Percentiles rank a stretch among this genome's conserved stretches.
These are phyloP conservation scores for Mormyrus lacerda DNA, from an alignment of 2,113 vertebrate genomes.

Conservation along the genomic window DNA sequence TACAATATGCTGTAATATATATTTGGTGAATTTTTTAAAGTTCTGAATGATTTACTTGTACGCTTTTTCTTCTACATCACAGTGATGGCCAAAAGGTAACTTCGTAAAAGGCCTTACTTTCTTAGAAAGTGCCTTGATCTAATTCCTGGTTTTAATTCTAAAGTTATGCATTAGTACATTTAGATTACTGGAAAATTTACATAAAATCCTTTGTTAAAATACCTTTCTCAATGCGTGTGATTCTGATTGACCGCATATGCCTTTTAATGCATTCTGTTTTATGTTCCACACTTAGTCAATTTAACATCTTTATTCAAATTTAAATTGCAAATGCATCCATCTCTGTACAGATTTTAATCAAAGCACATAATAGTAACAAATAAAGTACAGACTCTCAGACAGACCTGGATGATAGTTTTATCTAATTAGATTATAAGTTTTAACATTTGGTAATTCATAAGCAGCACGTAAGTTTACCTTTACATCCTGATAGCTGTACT, in stretches of 20 bases:
- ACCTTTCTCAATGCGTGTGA: not conserved
- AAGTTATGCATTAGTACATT: not conserved
- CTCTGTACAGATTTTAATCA: not conserved
- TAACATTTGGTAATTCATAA: not conserved
- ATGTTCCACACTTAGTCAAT: constrained; percentile 1
- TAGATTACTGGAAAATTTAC: not conserved
- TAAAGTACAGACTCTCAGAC: not conserved
- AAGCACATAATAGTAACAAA: not conserved
- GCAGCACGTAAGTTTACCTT: not conserved
- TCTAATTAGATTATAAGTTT: not conserved
- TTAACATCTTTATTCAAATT: not conserved
- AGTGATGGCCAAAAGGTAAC: not conserved
- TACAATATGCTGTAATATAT: not conserved
- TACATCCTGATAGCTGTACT: not conserved
- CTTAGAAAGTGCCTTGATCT: not conserved
- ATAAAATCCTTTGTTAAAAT: not conserved
- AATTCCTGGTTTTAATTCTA: not conserved
- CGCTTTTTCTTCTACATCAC: not conserved
- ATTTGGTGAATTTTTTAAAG: not conserved
- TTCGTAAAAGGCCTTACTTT: not conserved
- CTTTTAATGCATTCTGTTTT: not conserved
- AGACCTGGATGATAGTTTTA: not conserved
- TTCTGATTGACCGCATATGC: not conserved
- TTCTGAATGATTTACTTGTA: not conserved
- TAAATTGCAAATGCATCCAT: not conserved